Base-by-base conservation (phyloP, 2,113 vertebrate genomes). In the Malurus elegans region DNA sequence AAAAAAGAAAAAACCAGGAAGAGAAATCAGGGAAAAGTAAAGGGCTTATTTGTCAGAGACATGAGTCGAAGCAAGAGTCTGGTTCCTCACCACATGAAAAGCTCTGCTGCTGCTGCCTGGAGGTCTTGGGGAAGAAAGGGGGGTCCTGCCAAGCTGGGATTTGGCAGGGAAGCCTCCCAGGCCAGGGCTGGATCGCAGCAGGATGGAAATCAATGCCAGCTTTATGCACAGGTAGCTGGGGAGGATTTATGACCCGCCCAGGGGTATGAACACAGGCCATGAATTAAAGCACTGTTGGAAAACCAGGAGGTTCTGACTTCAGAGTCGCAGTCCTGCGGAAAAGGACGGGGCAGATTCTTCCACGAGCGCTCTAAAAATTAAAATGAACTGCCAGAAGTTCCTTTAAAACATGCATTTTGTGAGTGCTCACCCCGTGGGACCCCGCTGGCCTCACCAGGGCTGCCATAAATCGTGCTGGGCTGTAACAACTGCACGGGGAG, bases 201-300 rank as follows among this genome's bases (percentile, higher is more conserved):
- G 23, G 90, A 56, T 56, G 65, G 67, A 79, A 93, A 95, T 96
- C 74, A 96, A 96, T 90, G 90, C 70, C 5, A 24, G 85, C 92
- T 93, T 93, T 96, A 93, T 95, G 61, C 23, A 28, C 78, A 94
- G 92, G 81, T 88, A 96, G 78, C 81, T 69, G 78, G 70, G 69
- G 57, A 93, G 95, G 95, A 95, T 96, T 95, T 96, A 96, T 64
- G 87, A 51, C 66, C 65, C 1, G 1, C 66, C 66, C 93, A 72
- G 86, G 18, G 72, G 28, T 61, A 79, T 24, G 86, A 95, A 47
- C 9, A 5, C 2, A 2, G 61, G 11, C 57, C 3, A 1, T 94
- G 95, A 95, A 95, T 96, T 72, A 95, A 67, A 92, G 90, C 78
- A 65, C 86, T 91, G 89, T 87, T 95, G 83, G 61, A 67, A 83